These are phyloP conservation scores for Glaucomys volans DNA, from an alignment of 2,113 vertebrate species.

Conservation along the genomic window DNA sequence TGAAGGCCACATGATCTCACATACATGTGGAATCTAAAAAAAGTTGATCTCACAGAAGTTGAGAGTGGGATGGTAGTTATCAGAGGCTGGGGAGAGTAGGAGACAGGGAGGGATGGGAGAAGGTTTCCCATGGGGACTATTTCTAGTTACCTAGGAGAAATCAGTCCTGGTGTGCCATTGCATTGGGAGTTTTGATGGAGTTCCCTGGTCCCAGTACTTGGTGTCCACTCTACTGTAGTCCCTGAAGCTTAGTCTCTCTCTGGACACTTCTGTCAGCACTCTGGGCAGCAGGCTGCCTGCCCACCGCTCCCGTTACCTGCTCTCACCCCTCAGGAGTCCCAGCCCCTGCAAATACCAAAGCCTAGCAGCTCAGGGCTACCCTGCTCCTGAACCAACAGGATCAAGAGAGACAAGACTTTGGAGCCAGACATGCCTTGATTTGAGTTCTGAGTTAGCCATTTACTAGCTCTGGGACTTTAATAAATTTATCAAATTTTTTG, in stretches of 20 bases:
- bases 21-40: no score
- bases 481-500: neutral
- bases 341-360: neutral
- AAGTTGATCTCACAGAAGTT: neutral
- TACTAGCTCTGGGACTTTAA: neutral
- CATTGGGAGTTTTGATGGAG: neutral
- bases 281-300: neutral
- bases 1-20: no score
- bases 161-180: neutral
- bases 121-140: neutral
- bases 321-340: neutral
- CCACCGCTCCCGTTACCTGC: neutral
- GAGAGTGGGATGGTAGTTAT: no score
- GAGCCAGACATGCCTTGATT: neutral
- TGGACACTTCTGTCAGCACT: neutral
- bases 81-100: neutral
- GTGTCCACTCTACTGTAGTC: neutral
- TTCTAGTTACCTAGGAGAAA: no score
- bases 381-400: neutral
- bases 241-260: neutral
- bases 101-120: neutral
- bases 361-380: neutral
- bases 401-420: neutral
- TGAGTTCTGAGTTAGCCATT: neutral
- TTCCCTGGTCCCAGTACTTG: neutral